These are phyloP conservation scores for Zhengitettix transpicula DNA, from an alignment of 2,888 invertebrate species.

Conservation along the genomic window DNA sequence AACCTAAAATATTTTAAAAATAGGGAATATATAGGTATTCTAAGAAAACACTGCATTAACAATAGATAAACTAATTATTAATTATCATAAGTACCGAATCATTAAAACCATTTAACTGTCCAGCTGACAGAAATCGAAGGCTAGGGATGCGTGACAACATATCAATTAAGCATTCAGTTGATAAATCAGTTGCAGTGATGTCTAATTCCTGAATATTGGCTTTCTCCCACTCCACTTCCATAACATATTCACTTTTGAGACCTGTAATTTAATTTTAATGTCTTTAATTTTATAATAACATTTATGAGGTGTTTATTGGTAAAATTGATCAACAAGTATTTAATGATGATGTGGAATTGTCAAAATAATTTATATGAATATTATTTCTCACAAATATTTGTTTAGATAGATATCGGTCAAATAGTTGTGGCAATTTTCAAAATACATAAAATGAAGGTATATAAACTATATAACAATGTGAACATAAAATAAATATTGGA, in stretches of 20 bases:
- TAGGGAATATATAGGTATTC: background rate
- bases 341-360: no score
- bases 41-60: background rate
- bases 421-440: no score
- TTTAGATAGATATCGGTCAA: no score
- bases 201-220: constrained; percentile 87
- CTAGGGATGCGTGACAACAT: constrained; percentile 76
- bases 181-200: constrained; percentile 90
- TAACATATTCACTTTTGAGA: constrained; percentile 79
- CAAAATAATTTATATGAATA: no score
- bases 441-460: no score
- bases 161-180: constrained; percentile 82
- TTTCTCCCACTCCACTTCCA: constrained; percentile 97
- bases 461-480: no score
- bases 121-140: constrained; percentile 80
- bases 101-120: constrained; percentile 94
- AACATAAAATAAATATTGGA: no score
- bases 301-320: no score
- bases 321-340: no score
- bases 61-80: no score
- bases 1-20: constrained; percentile 31
- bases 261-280: constrained; percentile 33
- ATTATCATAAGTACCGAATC: constrained; percentile 44
- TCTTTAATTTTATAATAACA: no score
- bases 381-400: no score